phyloP scores from a whole-genome alignment of 2,797 vertebrate species.

The Galaxias olidus region DNA sequence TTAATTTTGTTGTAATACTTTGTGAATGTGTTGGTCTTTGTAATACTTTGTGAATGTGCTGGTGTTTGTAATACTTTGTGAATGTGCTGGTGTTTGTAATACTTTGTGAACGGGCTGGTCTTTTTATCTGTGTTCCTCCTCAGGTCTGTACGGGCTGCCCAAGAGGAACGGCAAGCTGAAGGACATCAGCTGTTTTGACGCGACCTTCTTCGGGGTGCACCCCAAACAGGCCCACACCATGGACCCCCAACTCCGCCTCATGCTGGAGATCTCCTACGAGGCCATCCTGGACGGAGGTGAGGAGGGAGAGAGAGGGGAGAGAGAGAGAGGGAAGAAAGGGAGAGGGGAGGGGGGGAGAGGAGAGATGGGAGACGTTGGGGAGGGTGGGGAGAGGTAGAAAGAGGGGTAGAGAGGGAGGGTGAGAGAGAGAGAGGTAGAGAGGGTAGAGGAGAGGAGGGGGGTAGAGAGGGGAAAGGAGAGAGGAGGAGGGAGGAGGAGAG shows the following conservation, averaged over 20 bases:
- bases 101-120: not conserved
- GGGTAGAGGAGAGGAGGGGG: not conserved
- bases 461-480: too few species aligned
- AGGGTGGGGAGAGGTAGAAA: not conserved
- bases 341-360: too few species aligned
- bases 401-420: too few species aligned
- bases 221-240: constrained; percentile 96
- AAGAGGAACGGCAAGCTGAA: constrained; percentile 93
- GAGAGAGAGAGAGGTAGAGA: too few species aligned
- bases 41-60: too few species aligned
- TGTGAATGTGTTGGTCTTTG: too few species aligned
- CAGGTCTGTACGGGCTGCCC: constrained; percentile 92
- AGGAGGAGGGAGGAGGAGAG: too few species aligned
- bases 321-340: not conserved
- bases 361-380: too few species aligned
- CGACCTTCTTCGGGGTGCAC: constrained; percentile 90
- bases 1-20: too few species aligned
- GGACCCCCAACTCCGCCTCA: constrained; percentile 94
- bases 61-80: too few species aligned
- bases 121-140: constrained; percentile 4
- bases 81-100: not conserved
- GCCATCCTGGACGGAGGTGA: constrained; percentile 93
- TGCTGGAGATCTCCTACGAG: constrained; percentile 91
- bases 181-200: constrained; percentile 92
- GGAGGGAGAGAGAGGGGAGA: not conserved